Evolutionary conservation across 2,113 vertebrate species (phyloP).

Genomic region (Lynx canadensis): DNA sequence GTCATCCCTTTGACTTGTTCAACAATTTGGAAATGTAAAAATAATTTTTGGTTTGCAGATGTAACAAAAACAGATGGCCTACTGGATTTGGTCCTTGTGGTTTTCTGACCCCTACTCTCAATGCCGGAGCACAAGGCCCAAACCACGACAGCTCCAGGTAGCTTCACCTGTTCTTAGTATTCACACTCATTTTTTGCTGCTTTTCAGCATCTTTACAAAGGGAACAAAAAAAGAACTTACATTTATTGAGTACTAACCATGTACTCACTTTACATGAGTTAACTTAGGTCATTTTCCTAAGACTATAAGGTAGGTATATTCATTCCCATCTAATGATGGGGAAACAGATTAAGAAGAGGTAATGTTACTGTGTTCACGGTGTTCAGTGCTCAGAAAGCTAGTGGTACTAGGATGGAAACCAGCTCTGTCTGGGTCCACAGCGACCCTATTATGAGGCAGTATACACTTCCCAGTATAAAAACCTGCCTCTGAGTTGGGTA

Average conservation of each 20-base stretch:
- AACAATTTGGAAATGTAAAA: neutral
- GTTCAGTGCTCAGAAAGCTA: neutral
- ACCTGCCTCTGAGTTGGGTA: neutral
- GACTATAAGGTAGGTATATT: neutral
- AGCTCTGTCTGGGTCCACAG: neutral
- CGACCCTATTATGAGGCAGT: rapidly evolving
- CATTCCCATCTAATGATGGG: neutral
- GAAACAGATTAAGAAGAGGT: neutral
- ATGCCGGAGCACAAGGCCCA: neutral
- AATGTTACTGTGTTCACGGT: neutral
- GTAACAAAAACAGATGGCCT: neutral
- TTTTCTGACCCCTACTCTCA: neutral
- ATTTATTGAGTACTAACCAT: neutral
- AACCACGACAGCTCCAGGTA: neutral
- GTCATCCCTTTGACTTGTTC: neutral
- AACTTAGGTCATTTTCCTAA: neutral
- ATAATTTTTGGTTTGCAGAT: neutral
- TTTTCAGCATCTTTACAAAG: neutral
- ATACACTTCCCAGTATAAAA: neutral
- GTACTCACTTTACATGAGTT: neutral
- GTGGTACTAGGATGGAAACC: neutral
- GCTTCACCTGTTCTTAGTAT: neutral
- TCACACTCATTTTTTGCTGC: neutral
- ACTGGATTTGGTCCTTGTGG: neutral
- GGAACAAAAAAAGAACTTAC: neutral